Percentiles rank a stretch among this genome's conserved stretches.
Evolutionary conservation across 2,888 invertebrate species (phyloP).

Genomic region (Protophormia terraenovae): DNA sequence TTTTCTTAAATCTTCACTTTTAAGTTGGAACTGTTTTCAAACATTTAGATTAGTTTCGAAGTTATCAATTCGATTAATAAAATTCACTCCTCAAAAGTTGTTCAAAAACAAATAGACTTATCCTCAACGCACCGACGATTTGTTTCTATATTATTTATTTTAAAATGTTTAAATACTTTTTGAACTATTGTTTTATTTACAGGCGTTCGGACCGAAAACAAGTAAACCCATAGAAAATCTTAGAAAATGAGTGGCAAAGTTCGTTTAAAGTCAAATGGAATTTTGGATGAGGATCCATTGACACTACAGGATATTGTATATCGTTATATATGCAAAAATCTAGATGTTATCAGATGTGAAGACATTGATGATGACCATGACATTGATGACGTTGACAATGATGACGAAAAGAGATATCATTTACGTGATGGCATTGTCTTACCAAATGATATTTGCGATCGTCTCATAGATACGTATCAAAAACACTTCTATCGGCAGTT

Average conservation of each 20-base stretch:
- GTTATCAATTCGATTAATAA: no score
- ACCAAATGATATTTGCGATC: conserved; percentile 88
- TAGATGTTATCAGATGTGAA: conserved; percentile 77
- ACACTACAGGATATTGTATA: conserved; percentile 80
- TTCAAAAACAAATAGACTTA: no score
- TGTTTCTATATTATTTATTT: background rate
- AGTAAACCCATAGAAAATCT: background rate
- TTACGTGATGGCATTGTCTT: conserved; percentile 84
- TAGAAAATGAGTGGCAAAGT: conserved; percentile 80
- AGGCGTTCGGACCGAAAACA: conserved; percentile 61
- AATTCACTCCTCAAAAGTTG: no score
- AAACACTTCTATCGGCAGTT: conserved; percentile 82
- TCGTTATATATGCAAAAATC: conserved; percentile 79
- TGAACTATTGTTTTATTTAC: background rate
- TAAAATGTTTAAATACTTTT: background rate
- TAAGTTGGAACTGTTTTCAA: no score
- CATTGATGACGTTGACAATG: conserved; percentile 62
- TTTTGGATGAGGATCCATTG: conserved; percentile 80
- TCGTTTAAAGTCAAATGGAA: conserved; percentile 80
- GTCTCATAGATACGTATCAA: conserved; percentile 80
- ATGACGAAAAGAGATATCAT: conserved; percentile 74
- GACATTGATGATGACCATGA: conserved; percentile 71
- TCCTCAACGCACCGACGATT: no score
- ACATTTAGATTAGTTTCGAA: no score
- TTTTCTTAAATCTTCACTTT: no score